Percentiles rank a stretch among this genome's conserved stretches.
phyloP scores from a whole-genome alignment of 2,888 invertebrate genomes.

The Adelognathus sp. region DNA sequence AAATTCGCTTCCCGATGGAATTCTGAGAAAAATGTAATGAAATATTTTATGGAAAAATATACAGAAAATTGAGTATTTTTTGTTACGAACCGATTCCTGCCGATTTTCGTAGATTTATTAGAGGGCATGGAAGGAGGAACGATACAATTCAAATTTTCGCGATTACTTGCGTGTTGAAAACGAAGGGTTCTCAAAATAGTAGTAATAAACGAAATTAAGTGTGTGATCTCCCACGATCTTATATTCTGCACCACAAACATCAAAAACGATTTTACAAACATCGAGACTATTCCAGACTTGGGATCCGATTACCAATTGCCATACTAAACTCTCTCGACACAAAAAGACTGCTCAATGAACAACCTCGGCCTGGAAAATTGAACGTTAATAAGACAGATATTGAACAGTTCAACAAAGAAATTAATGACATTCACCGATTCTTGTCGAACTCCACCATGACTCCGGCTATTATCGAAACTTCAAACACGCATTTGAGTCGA shows the following conservation, averaged over 20 bases:
- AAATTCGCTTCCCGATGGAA: too few relatives aligned
- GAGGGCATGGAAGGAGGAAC: too few relatives aligned
- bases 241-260: slow-evolving; percentile 3
- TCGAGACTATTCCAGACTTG: neutral
- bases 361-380: neutral
- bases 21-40: too few relatives aligned
- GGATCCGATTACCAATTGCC: neutral
- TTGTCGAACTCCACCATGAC: neutral
- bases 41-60: too few relatives aligned
- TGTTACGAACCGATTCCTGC: too few relatives aligned
- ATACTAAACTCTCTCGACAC: neutral
- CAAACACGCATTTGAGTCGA: neutral
- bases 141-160: too few relatives aligned
- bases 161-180: too few relatives aligned
- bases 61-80: too few relatives aligned
- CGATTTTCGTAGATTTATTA: too few relatives aligned
- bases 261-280: neutral
- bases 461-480: neutral
- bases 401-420: neutral
- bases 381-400: neutral
- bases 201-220: too few relatives aligned
- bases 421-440: neutral
- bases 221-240: neutral
- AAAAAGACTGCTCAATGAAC: neutral
- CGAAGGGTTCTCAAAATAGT: too few relatives aligned